Base-by-base conservation (phyloP, 2,888 invertebrate genomes). In the Scaptomyza caliginosa region DNA sequence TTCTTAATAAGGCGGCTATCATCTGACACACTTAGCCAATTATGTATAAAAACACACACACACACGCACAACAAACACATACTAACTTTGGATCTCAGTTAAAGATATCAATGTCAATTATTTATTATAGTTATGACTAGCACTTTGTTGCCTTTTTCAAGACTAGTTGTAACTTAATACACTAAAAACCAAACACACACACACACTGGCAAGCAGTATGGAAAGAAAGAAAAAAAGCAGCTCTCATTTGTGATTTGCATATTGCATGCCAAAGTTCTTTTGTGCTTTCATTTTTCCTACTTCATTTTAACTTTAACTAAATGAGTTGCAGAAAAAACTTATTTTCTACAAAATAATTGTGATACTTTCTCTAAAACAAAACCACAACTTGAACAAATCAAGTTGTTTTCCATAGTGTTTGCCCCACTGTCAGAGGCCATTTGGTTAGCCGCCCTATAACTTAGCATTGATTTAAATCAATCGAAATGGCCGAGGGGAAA, bases 71-170 rank as follows among this genome's bases (percentile, higher is more conserved):
- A 39, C 11, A 13, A 2, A 8, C 13, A 42, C 16, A 42, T 16
- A 16, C 1, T 8, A 19, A 7, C n/a, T 43, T 28, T 36, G 17
- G 13, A 43, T 60, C 52, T 34, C 45, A 50, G 50, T 40, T 30
- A 32, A 19, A 56, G 52, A 46, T 51, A 67, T 74, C 67, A 32
- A 68, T 54, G 79, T 80, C 84, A 80, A 80, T 80, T 80, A 84
- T 38, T 77, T 48, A 69, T 51, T 32, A n/a, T n/a, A n/a, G 39
- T 49, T 56, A 58, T 48, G 70, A 68, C 65, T 43, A 46, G 64
- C 70, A 83, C 57, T 72, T 69, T 69, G 64, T 76, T 72, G 83
- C 77, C 68, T 62, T 76, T 45, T 45, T 49, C 57, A 58, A 26
- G 24, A 23, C 28, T 52, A 60, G 63, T 64, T 49, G 45, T 55